Percentiles rank a stretch among this genome's conserved stretches.
Conservation (phyloP, 2,113 vertebrate species). For the Halcyon senegalensis region DNA sequence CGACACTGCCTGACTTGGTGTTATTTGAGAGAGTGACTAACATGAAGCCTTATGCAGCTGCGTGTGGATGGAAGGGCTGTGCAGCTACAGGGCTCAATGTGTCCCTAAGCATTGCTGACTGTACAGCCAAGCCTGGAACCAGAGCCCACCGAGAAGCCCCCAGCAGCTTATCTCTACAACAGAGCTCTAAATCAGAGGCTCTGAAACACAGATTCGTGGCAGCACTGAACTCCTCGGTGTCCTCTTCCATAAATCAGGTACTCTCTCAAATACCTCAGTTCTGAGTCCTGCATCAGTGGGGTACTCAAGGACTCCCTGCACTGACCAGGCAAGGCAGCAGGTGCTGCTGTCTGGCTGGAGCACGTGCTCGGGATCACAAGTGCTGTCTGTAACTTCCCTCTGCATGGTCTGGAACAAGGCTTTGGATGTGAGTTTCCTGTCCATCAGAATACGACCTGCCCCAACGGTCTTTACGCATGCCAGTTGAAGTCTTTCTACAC, state of each 20-base stretch:
- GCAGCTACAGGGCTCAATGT: fast-evolving
- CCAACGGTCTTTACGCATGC: background rate
- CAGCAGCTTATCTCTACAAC: background rate
- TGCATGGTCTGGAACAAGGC: background rate
- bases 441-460: background rate
- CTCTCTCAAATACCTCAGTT: background rate
- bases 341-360: background rate
- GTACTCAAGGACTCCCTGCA: background rate
- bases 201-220: background rate
- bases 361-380: background rate
- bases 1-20: fast-evolving
- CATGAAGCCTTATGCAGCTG: background rate
- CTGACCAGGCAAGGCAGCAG: background rate
- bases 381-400: background rate
- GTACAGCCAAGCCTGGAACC: background rate
- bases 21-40: background rate
- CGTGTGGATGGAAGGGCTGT: fast-evolving
- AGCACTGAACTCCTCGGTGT: background rate
- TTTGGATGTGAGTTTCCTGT: background rate
- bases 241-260: background rate
- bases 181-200: background rate
- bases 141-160: background rate
- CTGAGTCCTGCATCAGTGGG: fast-evolving
- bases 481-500: background rate
- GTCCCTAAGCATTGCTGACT: background rate